Conservation (phyloP, 2,888 invertebrate species). For the Cephus pulcher region DNA sequence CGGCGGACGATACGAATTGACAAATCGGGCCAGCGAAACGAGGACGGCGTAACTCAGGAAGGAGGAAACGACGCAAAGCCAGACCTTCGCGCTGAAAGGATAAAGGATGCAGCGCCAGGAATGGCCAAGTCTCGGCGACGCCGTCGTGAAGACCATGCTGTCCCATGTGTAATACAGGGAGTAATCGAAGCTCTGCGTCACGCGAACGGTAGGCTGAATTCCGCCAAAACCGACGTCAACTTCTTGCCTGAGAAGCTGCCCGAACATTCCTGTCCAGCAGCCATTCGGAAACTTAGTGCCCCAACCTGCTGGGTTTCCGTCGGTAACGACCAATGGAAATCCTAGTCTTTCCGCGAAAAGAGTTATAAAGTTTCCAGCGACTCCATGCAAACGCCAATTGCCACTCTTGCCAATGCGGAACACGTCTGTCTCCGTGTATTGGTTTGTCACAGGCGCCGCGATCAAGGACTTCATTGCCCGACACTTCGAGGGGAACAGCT, state of each 20-base stretch:
- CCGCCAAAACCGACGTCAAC: background rate
- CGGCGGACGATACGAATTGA: background rate
- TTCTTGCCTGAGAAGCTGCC: background rate
- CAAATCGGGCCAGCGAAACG: background rate
- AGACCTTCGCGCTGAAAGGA: background rate
- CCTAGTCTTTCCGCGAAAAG: background rate
- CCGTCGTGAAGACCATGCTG: background rate
- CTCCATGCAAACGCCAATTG: background rate
- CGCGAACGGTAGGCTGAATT: background rate
- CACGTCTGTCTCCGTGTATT: too few species aligned
- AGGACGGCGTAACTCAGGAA: background rate
- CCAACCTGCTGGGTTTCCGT: background rate
- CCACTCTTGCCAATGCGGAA: too few species aligned
- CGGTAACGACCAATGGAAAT: background rate
- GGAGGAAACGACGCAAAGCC: background rate
- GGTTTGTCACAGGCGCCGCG: too few species aligned
- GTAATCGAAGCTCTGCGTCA: background rate
- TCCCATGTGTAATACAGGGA: background rate
- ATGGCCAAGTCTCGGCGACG: background rate
- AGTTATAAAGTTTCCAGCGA: background rate
- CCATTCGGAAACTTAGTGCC: background rate
- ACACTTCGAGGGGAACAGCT: too few species aligned
- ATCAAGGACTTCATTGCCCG: too few species aligned
- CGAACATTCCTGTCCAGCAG: background rate
- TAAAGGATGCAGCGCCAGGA: background rate